Evolutionary conservation across 2,113 vertebrate species (phyloP).

Genomic region (Lagopus leucura): DNA sequence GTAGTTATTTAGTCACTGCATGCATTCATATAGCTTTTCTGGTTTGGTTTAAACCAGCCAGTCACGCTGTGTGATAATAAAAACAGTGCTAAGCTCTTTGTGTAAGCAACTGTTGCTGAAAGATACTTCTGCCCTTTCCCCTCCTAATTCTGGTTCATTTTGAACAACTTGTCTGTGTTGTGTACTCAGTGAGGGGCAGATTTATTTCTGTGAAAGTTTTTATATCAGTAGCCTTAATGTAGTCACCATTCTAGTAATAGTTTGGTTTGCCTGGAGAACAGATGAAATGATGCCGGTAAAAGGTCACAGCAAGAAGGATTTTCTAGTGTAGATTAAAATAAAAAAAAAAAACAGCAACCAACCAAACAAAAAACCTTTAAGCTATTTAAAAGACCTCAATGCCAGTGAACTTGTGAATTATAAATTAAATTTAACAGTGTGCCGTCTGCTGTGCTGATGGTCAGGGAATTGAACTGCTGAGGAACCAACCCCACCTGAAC

Average conservation of each 20-base stretch:
- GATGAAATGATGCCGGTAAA: fast-evolving
- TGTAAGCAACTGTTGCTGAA: background rate
- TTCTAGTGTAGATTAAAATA: background rate
- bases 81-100: background rate
- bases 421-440: background rate
- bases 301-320: background rate
- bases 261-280: background rate
- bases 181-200: background rate
- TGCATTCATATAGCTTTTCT: background rate
- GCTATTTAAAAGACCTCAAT: background rate
- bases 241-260: background rate
- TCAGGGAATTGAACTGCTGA: background rate
- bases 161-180: background rate
- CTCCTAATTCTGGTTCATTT: background rate
- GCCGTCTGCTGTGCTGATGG: background rate
- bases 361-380: background rate
- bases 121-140: background rate
- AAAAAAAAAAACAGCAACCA: background rate
- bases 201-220: background rate
- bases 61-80: background rate
- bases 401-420: background rate
- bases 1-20: background rate
- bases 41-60: background rate
- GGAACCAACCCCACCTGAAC: background rate
- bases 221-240: background rate